phyloP scores from a whole-genome alignment of 1,140 invertebrate species.

The Medauroidea extradentata region DNA sequence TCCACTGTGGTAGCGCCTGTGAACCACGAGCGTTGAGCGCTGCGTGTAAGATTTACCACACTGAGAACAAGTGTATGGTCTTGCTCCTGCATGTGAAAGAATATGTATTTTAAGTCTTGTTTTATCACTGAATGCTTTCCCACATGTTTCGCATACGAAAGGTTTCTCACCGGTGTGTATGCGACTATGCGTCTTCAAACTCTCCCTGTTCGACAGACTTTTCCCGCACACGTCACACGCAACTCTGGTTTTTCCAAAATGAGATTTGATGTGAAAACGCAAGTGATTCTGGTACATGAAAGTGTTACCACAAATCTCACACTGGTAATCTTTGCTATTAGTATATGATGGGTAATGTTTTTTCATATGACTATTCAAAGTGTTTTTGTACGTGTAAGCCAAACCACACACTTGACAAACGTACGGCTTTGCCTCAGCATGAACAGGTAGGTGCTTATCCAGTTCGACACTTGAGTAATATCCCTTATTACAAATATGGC shows the following conservation, averaged over 20 bases:
- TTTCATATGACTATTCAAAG: constrained; percentile 40
- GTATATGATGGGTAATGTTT: constrained; percentile 45
- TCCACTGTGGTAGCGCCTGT: constrained; percentile 49
- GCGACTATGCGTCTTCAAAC: constrained; percentile 74
- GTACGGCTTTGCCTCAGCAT: constrained; percentile 7
- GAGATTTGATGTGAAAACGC: constrained; percentile 39
- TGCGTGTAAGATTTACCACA: constrained; percentile 43
- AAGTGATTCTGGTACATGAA: constrained; percentile 40
- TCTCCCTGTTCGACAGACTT: constrained; percentile 63
- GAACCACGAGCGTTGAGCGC: constrained; percentile 42
- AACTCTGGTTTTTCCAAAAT: constrained; percentile 48
- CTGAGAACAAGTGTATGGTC: constrained; percentile 41
- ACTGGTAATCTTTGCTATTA: constrained; percentile 27
- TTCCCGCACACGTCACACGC: constrained; percentile 75
- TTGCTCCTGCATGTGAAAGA: constrained; percentile 37
- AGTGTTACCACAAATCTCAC: constrained; percentile 35
- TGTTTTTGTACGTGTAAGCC: constrained; percentile 39
- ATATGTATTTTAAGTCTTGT: constrained; percentile 45
- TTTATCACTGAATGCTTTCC: constrained; percentile 43
- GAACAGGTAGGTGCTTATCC: background rate
- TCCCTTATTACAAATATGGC: background rate
- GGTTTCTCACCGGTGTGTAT: constrained; percentile 63
- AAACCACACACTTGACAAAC: constrained; percentile 38
- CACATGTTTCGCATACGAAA: constrained; percentile 46
- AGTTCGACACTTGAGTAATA: background rate